A percentile compares a stretch with the other conserved stretches of the same genome.
phyloP scores from a whole-genome alignment of 1,140 invertebrate genomes.

The Drosophila rufa region DNA sequence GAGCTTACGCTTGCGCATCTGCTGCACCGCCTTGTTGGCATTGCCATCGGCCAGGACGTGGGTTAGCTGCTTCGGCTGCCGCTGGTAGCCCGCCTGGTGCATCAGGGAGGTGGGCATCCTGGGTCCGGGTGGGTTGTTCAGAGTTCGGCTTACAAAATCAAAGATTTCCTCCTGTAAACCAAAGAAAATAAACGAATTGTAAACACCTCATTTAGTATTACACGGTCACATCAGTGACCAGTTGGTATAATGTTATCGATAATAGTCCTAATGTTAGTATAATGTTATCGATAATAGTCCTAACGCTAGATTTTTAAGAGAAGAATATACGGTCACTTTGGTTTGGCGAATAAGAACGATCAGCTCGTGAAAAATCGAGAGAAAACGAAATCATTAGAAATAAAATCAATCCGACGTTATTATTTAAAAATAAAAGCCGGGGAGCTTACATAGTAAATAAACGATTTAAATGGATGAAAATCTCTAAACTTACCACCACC shows the following conservation, averaged over 20 bases:
- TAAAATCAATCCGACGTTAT: too few relatives aligned
- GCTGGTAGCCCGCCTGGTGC: constrained; percentile 51
- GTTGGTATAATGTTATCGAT: too few relatives aligned
- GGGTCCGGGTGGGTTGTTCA: constrained; percentile 87
- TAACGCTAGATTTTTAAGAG: too few relatives aligned
- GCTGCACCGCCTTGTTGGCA: constrained; percentile 49
- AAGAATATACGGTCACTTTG: too few relatives aligned
- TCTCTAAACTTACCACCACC: constrained; percentile 87
- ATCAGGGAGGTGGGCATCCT: constrained; percentile 85
- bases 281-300: too few relatives aligned
- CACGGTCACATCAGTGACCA: too few relatives aligned
- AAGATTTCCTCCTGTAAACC: constrained; percentile 87
- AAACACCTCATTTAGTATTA: too few relatives aligned
- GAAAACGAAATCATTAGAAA: too few relatives aligned
- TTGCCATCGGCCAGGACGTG: constrained; percentile 57
- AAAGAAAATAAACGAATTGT: background rate
- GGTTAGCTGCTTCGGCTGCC: constrained; percentile 38
- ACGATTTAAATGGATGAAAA: background rate
- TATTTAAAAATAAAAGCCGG: too few relatives aligned
- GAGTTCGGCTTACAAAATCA: constrained; percentile 87
- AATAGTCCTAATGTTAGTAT: too few relatives aligned
- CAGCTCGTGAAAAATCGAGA: too few relatives aligned
- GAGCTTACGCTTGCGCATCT: constrained; percentile 57
- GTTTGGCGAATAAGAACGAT: too few relatives aligned
- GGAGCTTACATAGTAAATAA: background rate